Evolutionary conservation across 2,797 vertebrate species (phyloP), one percentile per base, ranked within the genome.

Genomic region (Lophura swinhoii): DNA sequence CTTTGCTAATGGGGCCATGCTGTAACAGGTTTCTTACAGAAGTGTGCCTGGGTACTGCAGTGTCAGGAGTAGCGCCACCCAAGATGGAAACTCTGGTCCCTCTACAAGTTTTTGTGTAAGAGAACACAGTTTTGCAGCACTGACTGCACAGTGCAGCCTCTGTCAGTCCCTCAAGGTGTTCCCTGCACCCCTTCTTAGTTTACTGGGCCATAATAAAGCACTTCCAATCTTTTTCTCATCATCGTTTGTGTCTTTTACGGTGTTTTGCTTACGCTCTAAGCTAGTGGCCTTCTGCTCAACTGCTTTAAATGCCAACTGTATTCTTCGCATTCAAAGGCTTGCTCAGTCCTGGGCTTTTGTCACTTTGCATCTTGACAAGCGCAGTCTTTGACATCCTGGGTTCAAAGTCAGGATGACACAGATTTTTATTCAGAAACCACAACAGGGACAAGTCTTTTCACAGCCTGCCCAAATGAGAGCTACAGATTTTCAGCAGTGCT

Each of bases 81-180:
- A 4, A 0, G 16, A 18, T 12, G 29, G 49, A 35, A 69, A 4
- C 53, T 33, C 63, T 7, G 44, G 17, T 39, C 23, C 23, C 71
- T 51, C 72, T 31, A 8, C 0, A 0, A 69, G 67, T 59, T 78
- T 75, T 49, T 46, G 11, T 2, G 2, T 29, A 18, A 22, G n/a
- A 62, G 44, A 73, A 28, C 0, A 0, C 0, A 1, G 39, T n/a
- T 37, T 12, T 44, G 73, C 46, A 44, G 39, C 0, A 0, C 69
- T 1, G 9, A 68, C 23, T 4, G 13, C 64, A 24, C 0, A 0
- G n/a, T 22, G 0, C 41, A 62, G 76, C 56, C 84, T 79, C 31
- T n/a, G 7, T 5, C 46, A 11, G 31, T 46, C 72, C 48, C 63
- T 90, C 69, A 29, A 85, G 31, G 1, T 67, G 43, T 75, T 87